Evolutionary conservation across 2,888 invertebrate genomes (phyloP), one percentile per base, ranked within the genome.

Genomic region (Orchesella flavescens): DNA sequence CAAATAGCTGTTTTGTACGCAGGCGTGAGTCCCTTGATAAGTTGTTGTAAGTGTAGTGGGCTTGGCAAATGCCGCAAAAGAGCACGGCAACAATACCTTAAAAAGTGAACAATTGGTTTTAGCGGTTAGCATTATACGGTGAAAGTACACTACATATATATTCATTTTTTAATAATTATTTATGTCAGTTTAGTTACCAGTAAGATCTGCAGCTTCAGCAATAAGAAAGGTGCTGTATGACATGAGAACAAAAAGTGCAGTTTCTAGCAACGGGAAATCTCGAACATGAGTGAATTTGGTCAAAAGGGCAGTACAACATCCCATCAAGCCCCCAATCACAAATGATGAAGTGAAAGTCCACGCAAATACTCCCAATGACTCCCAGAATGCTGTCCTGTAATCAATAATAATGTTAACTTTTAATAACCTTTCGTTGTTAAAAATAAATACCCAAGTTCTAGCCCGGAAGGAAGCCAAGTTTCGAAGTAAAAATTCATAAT

Each of bases 21-120:
- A 93, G 93, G 87, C 97, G 93, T 0, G 97, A 96, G 89, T 97
- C 96, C 76, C 93, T 92, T 0, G 97, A 97, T 49, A 98, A 91
- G 91, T 98, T 98, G 91, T 99, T 98, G 91, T 96, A 98, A 0
- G 99, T 99, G 90, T 99, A 99, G 91, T 99, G 99, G 21, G 99
- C 99, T 91, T 99, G 99, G 89, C 97, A 98, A 89, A 99, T 99
- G 43, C 99, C 99, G 91, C 99, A 99, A 91, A 99, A 99, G 65
- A 99, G 90, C 0, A 99, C 98, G 71, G 99, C 96, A 13, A 99
- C 99, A 87, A 99, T 97, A 76, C 96, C 95, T 95, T 90, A 55
- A 90, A 89, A 83, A 46, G 43, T 66, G n/a, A 78, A 57, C 21
- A 19, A 23, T n/a, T 65, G 23, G 55, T 59, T 43, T n/a, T 46